Evolutionary conservation across 2,888 invertebrate genomes (phyloP).

Genomic region (Scaptomyza reducta): DNA sequence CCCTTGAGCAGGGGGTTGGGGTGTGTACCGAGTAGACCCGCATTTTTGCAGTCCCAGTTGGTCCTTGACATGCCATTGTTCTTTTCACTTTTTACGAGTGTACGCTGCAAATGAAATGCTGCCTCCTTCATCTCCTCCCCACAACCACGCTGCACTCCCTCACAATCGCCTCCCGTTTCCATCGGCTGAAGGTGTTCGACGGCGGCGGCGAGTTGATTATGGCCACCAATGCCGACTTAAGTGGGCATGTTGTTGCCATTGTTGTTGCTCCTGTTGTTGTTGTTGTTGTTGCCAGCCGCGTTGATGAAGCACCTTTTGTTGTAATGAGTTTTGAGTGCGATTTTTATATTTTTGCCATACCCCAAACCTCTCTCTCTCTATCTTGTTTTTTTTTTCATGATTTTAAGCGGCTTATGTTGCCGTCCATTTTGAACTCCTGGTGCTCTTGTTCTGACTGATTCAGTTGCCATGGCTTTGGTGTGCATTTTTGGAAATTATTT

Average conservation of each 20-base stretch:
- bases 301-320: conserved; percentile 80
- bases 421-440: conserved; percentile 1
- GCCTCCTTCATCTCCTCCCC: neutral
- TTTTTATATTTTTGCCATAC: conserved; percentile 46
- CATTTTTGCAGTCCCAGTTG: conserved; percentile 43
- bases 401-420: conserved; percentile 72
- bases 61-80: conserved; percentile 69
- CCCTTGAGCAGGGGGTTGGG: no score
- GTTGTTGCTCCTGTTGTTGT: conserved; percentile 34
- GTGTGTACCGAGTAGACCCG: conserved; percentile 27
- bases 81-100: conserved; percentile 73
- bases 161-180: neutral
- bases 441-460: conserved; percentile 11
- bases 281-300: conserved; percentile 29
- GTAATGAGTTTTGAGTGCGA: conserved; percentile 79
- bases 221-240: conserved; percentile 71
- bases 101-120: conserved; percentile 68
- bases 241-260: conserved; percentile 52
- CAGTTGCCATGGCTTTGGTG: conserved; percentile 55
- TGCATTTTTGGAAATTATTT: conserved; percentile 46
- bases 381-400: conserved; percentile 50
- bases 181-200: conserved; percentile 64
- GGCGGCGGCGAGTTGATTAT: conserved; percentile 62
- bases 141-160: no score
- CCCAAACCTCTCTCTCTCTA: conserved; percentile 2